A percentile compares a stretch with the other conserved stretches of the same genome.
These are phyloP conservation scores for Hormaphis cornu DNA, from an alignment of 1,140 invertebrate genomes.

Conservation along the genomic window DNA sequence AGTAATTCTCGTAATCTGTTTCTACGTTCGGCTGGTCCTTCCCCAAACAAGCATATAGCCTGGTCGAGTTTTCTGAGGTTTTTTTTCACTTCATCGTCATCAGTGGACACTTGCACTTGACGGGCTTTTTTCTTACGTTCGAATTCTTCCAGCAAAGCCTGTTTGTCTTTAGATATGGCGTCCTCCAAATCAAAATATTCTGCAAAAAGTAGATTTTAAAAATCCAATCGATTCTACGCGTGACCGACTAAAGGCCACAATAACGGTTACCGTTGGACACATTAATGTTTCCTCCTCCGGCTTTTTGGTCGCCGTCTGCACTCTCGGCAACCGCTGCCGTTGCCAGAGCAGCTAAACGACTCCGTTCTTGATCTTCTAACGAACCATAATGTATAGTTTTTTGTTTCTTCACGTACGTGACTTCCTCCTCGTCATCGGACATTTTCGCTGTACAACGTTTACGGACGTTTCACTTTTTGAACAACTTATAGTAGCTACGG, in stretches of 20 bases:
- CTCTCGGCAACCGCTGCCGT: no score
- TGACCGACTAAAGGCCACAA: background rate
- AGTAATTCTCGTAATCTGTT: constrained; percentile 82
- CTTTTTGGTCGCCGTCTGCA: constrained; percentile 9
- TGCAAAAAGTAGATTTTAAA: constrained; percentile 38
- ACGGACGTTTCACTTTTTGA: no score
- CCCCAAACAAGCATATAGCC: constrained; percentile 92
- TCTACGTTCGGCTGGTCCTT: constrained; percentile 89
- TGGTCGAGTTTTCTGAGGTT: constrained; percentile 83
- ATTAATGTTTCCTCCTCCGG: constrained; percentile 51
- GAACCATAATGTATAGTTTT: constrained; percentile 80
- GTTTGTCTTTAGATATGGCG: constrained; percentile 75
- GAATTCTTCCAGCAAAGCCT: constrained; percentile 85
- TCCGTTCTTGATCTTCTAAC: constrained; percentile 65
- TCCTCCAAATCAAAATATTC: constrained; percentile 89
- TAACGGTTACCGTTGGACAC: constrained; percentile 55
- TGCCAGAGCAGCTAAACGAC: constrained; percentile 39
- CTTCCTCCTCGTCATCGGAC: constrained; percentile 80
- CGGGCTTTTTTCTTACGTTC: constrained; percentile 82
- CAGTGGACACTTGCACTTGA: constrained; percentile 85
- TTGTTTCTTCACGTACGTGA: constrained; percentile 60
- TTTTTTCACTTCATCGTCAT: constrained; percentile 87
- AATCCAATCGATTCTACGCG: background rate
- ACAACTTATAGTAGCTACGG: no score
- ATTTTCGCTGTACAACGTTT: constrained; percentile 44